Evolutionary conservation across 2,888 invertebrate species (phyloP).

Genomic region (Brassicogethes aeneus): DNA sequence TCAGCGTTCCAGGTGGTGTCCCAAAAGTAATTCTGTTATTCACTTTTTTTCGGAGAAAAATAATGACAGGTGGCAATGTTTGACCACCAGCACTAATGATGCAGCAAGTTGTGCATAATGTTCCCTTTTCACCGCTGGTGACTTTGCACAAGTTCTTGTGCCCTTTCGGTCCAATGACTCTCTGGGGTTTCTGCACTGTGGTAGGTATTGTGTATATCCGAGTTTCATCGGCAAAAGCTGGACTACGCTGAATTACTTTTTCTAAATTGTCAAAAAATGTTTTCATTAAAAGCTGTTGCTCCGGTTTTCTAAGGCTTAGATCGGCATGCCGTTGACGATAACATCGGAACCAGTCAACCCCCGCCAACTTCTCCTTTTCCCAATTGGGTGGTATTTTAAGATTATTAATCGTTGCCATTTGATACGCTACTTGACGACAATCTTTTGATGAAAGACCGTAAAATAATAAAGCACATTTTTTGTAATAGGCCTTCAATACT

Average conservation of each 20-base stretch:
- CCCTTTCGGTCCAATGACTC: slow-evolving; percentile 28
- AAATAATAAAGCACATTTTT: too few relatives aligned
- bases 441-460: too few relatives aligned
- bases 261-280: slow-evolving; percentile 23
- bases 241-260: slow-evolving; percentile 16
- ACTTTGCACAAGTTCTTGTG: slow-evolving; percentile 22
- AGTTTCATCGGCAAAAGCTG: slow-evolving; percentile 21
- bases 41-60: slow-evolving; percentile 19
- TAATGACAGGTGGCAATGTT: slow-evolving; percentile 18
- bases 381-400: too few relatives aligned
- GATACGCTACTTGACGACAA: too few relatives aligned
- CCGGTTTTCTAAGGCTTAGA: slow-evolving; percentile 13
- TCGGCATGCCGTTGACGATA: neutral
- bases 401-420: too few relatives aligned
- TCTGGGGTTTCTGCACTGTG: slow-evolving; percentile 29
- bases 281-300: slow-evolving; percentile 17
- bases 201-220: slow-evolving; percentile 29
- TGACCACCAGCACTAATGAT: slow-evolving; percentile 11
- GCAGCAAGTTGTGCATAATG: slow-evolving; percentile 19
- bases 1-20: slow-evolving; percentile 29
- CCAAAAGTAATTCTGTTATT: slow-evolving; percentile 14
- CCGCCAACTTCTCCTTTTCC: too few relatives aligned
- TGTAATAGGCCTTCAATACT: too few relatives aligned
- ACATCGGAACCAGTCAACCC: neutral
- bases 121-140: slow-evolving; percentile 26